These are phyloP conservation scores for Heterotis niloticus DNA, from an alignment of 2,113 vertebrate species.

Conservation along the genomic window DNA sequence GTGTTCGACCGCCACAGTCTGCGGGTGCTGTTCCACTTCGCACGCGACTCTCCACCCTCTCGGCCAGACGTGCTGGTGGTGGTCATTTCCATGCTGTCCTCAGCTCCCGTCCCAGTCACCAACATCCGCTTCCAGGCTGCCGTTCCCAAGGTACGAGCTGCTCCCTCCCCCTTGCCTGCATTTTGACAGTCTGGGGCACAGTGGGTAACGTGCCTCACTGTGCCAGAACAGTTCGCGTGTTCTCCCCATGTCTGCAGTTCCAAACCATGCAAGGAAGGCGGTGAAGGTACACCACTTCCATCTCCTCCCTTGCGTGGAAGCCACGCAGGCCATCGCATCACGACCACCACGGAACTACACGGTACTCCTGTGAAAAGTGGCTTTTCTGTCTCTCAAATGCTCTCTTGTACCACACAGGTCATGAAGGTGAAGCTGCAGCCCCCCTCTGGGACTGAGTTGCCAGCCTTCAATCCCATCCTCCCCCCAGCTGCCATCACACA, in stretches of 20 bases:
- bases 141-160: constrained; percentile 80
- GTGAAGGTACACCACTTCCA: too few relatives aligned
- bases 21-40: constrained; percentile 90
- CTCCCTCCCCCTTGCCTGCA: neutral
- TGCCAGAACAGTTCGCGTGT: too few relatives aligned
- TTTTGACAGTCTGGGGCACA: neutral
- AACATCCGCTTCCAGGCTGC: constrained; percentile 93
- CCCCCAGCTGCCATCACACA: constrained; percentile 92
- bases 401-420: constrained; percentile 60
- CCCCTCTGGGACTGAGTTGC: constrained; percentile 82
- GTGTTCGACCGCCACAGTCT: constrained; percentile 92
- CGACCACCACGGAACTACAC: too few relatives aligned
- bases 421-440: constrained; percentile 97
- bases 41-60: constrained; percentile 76
- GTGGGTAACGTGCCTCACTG: neutral
- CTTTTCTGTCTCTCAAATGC: neutral
- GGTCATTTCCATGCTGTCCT: constrained; percentile 95
- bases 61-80: constrained; percentile 87
- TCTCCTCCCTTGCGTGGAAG: too few relatives aligned
- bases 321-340: too few relatives aligned
- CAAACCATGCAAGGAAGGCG: too few relatives aligned
- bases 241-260: too few relatives aligned
- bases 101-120: constrained; percentile 79
- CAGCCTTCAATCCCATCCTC: constrained; percentile 86
- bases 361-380: neutral